A percentile compares a stretch with the other conserved stretches of the same genome.
phyloP scores from a whole-genome alignment of 2,113 vertebrate genomes.

The Mungos mungo region DNA sequence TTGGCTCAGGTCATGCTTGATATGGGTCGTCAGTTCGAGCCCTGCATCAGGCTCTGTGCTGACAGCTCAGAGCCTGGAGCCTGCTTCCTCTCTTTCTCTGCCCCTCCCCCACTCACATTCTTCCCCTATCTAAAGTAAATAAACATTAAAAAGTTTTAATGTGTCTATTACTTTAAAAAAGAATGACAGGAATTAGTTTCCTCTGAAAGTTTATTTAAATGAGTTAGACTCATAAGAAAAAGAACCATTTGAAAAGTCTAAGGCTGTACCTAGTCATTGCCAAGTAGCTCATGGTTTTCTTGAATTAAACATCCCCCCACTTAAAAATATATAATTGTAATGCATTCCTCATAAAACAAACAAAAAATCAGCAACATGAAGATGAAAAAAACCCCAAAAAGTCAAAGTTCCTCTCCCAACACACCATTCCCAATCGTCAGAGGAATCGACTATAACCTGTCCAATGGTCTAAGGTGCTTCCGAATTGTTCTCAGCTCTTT shows the following conservation, averaged over 20 bases:
- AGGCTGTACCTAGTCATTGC: neutral
- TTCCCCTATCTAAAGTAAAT: too few relatives aligned
- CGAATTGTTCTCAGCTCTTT: neutral
- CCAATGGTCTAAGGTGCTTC: accelerated
- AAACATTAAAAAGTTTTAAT: neutral
- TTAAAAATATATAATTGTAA: neutral
- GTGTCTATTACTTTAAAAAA: neutral
- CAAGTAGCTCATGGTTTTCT: neutral
- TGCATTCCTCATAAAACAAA: neutral
- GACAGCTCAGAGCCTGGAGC: too few relatives aligned
- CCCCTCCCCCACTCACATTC: too few relatives aligned
- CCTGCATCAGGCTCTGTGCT: too few relatives aligned
- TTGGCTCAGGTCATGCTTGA: too few relatives aligned
- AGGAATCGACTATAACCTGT: neutral
- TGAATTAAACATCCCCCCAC: neutral
- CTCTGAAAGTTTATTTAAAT: neutral
- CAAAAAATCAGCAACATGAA: neutral
- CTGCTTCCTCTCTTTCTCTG: too few relatives aligned
- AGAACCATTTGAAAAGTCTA: constrained; percentile 34
- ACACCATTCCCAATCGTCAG: neutral
- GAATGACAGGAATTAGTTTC: neutral
- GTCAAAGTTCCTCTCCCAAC: neutral
- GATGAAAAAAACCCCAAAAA: neutral
- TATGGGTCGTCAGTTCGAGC: too few relatives aligned
- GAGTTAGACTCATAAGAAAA: neutral